Percentiles rank a stretch among this genome's conserved stretches.
These are phyloP conservation scores for Tenualosa ilisha DNA, from an alignment of 2,797 vertebrate species.

Conservation along the genomic window DNA sequence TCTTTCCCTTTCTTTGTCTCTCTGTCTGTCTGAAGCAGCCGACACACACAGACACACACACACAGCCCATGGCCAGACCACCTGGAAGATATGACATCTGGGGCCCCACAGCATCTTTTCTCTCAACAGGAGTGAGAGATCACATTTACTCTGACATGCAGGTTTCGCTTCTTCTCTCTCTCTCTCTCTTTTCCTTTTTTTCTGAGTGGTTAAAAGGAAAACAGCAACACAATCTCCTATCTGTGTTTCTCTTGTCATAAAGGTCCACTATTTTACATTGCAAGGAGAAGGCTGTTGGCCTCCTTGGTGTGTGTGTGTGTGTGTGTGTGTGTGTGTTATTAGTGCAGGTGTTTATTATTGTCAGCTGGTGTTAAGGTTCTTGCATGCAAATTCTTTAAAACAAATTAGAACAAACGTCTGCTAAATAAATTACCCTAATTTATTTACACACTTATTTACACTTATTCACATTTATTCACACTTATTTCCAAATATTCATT, in stretches of 20 bases:
- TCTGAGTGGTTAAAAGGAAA: not conserved
- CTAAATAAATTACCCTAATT: not conserved
- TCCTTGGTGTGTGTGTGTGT: not conserved
- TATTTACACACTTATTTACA: not conserved
- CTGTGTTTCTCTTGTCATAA: not conserved
- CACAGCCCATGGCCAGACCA: conserved; percentile 64
- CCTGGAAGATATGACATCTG: conserved; percentile 61
- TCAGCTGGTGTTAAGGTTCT: not conserved
- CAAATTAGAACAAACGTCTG: not conserved
- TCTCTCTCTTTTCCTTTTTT: conserved; percentile 48
- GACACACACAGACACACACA: conserved; percentile 38
- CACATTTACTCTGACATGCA: conserved; percentile 46
- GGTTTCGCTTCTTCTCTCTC: conserved; percentile 14
- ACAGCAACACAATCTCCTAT: not conserved
- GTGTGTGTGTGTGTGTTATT: too few relatives aligned
- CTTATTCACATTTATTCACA: not conserved
- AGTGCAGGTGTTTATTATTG: not conserved
- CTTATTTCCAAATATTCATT: not conserved
- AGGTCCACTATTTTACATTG: not conserved
- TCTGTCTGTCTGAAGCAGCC: conserved; percentile 49
- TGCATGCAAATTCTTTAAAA: too few relatives aligned
- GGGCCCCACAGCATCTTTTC: conserved; percentile 49
- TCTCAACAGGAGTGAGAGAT: conserved; percentile 56
- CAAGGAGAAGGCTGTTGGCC: not conserved
- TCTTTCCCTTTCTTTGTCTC: conserved; percentile 38